These are phyloP conservation scores for Leptinotarsa rubiginosa DNA, from an alignment of 2,888 invertebrate species.

Conservation along the genomic window DNA sequence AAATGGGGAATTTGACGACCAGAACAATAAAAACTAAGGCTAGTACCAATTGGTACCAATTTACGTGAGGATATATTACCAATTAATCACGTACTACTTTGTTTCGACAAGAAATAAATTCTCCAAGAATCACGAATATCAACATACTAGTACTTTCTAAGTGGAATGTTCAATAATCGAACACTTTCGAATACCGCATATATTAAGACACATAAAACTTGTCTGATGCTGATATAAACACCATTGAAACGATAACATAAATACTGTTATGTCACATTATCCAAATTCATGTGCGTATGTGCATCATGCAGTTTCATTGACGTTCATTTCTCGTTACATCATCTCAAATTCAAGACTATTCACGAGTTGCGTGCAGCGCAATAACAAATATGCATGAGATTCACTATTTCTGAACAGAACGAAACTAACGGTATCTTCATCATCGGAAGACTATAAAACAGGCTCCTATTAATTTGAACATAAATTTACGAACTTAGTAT, in stretches of 20 bases:
- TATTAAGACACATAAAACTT: too few species aligned
- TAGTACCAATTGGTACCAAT: too few species aligned
- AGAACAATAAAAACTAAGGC: too few species aligned
- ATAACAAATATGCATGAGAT: neutral
- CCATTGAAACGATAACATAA: neutral
- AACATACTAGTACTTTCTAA: too few species aligned
- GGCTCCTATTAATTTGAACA: neutral
- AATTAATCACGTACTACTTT: too few species aligned
- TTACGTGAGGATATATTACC: too few species aligned
- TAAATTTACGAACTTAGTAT: neutral
- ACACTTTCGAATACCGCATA: too few species aligned
- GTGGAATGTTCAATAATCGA: too few species aligned
- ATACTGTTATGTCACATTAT: neutral
- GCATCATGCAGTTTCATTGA: neutral
- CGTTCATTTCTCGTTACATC: neutral
- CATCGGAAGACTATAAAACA: conserved; percentile 10
- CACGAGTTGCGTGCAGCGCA: conserved; percentile 1
- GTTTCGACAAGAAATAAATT: too few species aligned
- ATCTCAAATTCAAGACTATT: neutral
- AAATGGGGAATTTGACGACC: too few species aligned
- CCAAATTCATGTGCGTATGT: neutral
- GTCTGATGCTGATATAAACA: too few species aligned
- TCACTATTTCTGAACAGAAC: neutral
- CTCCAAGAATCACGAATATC: too few species aligned
- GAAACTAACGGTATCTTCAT: conserved; percentile 11